These are phyloP conservation scores for Tanaodytes sp. DNA, from an alignment of 2,888 invertebrate genomes.

Conservation along the genomic window DNA sequence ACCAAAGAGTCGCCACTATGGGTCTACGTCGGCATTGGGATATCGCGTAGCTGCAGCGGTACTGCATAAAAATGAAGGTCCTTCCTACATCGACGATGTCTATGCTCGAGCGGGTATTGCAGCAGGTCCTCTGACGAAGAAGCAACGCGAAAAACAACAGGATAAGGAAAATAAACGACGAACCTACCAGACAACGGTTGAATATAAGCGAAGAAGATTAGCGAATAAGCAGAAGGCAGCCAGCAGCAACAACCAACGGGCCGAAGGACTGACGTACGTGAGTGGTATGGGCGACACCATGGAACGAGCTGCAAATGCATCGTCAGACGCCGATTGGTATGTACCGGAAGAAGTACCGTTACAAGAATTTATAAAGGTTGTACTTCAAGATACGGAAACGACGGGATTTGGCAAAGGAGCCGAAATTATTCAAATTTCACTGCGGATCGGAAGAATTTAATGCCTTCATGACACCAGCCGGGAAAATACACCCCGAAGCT, in stretches of 20 bases:
- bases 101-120: conserved; percentile 28
- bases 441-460: conserved; percentile 1
- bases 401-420: conserved; percentile 38
- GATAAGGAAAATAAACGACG: neutral
- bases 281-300: conserved; percentile 36
- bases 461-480: conserved; percentile 12
- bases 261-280: conserved; percentile 28
- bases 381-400: conserved; percentile 42
- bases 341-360: conserved; percentile 8
- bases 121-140: neutral
- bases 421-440: conserved; percentile 43
- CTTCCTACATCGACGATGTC: neutral
- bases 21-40: neutral
- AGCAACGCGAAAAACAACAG: neutral
- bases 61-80: conserved; percentile 31
- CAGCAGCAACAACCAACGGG: neutral
- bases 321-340: conserved; percentile 4
- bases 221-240: neutral
- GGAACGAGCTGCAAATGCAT: conserved; percentile 9
- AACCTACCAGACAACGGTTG: neutral
- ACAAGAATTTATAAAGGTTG: conserved; percentile 19
- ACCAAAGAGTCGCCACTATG: neutral
- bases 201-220: conserved; percentile 1
- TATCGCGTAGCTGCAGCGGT: conserved; percentile 34
- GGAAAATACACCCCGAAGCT: conserved; percentile 11